Conservation (phyloP, 1,140 invertebrate genomes). For the Drosophila willistoni region DNA sequence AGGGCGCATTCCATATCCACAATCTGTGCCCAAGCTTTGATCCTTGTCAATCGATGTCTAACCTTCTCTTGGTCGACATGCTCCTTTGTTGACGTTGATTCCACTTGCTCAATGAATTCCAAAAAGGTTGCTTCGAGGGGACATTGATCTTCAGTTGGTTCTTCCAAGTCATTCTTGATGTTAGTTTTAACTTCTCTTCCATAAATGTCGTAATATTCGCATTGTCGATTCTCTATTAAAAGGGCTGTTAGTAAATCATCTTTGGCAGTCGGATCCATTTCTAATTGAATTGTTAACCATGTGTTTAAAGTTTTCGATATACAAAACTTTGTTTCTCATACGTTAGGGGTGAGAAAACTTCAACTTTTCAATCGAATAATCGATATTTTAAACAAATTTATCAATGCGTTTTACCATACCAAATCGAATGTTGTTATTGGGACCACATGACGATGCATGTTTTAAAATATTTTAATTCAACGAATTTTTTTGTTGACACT, state of each 20-base stretch:
- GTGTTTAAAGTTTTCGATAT: too few relatives aligned
- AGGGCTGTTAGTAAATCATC: constrained; percentile 1
- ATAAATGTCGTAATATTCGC: background rate
- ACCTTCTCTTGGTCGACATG: background rate
- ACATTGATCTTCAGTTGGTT: background rate
- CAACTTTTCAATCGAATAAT: too few relatives aligned
- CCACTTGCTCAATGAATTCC: background rate
- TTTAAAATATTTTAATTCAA: too few relatives aligned
- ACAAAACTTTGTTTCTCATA: too few relatives aligned
- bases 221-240: background rate
- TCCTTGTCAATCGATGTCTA: background rate
- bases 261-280: background rate
- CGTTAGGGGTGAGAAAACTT: too few relatives aligned
- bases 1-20: background rate
- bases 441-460: too few relatives aligned
- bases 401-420: too few relatives aligned
- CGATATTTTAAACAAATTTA: too few relatives aligned
- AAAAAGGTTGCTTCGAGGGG: background rate
- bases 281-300: too few relatives aligned
- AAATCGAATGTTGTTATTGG: too few relatives aligned
- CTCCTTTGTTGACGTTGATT: background rate
- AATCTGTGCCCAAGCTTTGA: background rate
- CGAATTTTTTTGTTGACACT: too few relatives aligned
- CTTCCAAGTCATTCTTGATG: background rate
- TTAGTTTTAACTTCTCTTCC: background rate